phyloP scores from a whole-genome alignment of 1,140 invertebrate species.

The Cheumatopsyche charites region DNA sequence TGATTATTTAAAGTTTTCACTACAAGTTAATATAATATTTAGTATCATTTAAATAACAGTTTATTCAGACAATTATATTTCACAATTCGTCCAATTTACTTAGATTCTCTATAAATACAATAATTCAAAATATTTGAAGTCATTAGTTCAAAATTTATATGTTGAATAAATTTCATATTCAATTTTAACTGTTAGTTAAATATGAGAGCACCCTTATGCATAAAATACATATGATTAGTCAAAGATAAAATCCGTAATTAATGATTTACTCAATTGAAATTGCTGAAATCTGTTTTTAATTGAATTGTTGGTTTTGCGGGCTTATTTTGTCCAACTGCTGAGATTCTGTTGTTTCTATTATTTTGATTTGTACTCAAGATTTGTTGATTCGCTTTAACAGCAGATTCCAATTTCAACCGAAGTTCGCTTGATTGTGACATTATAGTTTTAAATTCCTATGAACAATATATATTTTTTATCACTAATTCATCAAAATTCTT shows the following conservation, averaged over 20 bases:
- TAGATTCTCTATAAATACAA: background rate
- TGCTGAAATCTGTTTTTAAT: slow-evolving; percentile 95
- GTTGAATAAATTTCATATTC: too few relatives aligned
- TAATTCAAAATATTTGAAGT: too few relatives aligned
- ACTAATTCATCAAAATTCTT: background rate
- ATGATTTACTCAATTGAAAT: slow-evolving; percentile 73
- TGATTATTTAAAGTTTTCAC: too few relatives aligned
- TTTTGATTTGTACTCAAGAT: slow-evolving; percentile 58
- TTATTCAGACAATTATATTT: too few relatives aligned
- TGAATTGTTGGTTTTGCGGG: slow-evolving; percentile 81
- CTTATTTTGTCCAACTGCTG: slow-evolving; percentile 60
- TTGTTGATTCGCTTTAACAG: slow-evolving; percentile 78
- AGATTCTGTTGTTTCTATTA: slow-evolving; percentile 57
- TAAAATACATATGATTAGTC: too few relatives aligned
- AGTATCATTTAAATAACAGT: too few relatives aligned
- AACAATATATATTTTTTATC: too few relatives aligned
- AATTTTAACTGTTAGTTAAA: too few relatives aligned
- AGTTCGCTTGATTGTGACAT: slow-evolving; percentile 83
- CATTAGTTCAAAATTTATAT: too few relatives aligned
- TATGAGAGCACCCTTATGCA: too few relatives aligned
- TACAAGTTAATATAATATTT: too few relatives aligned
- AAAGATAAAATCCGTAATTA: too few relatives aligned
- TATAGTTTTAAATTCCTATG: slow-evolving; percentile 86
- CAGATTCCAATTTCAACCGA: slow-evolving; percentile 81
- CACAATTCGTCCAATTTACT: background rate